phyloP scores from a whole-genome alignment of 2,797 vertebrate species.

The Tamandua tetradactyla region DNA sequence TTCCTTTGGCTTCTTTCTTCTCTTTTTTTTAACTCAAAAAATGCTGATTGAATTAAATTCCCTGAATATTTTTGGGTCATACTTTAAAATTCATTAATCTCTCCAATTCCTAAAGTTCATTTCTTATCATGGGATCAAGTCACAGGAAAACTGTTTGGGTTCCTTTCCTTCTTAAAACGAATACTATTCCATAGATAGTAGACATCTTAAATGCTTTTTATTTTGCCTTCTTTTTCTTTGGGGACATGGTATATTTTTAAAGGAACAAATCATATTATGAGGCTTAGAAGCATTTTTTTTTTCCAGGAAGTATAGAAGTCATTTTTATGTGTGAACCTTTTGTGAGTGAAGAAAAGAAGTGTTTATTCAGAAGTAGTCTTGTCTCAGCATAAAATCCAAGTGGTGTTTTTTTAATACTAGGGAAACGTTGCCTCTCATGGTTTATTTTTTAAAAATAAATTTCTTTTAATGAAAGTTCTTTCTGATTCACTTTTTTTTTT shows the following conservation, averaged over 20 bases:
- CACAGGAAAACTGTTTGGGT: not conserved
- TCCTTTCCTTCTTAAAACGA: not conserved
- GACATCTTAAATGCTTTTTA: not conserved
- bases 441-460: not conserved
- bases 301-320: not conserved
- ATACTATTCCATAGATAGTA: not conserved
- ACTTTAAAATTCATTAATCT: not conserved
- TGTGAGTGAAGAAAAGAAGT: not conserved
- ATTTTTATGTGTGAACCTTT: not conserved
- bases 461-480: constrained; percentile 4
- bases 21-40: not conserved
- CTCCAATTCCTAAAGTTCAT: not conserved
- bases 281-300: not conserved
- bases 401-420: not conserved
- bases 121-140: not conserved
- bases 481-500: too few relatives aligned
- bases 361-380: not conserved
- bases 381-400: constrained; percentile 36
- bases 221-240: not conserved
- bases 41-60: not conserved
- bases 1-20: not conserved
- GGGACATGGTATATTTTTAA: not conserved
- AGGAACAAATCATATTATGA: not conserved
- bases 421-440: not conserved
- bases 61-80: not conserved